phyloP scores from a whole-genome alignment of 2,888 invertebrate genomes.

The Himalopsyche japonica region DNA sequence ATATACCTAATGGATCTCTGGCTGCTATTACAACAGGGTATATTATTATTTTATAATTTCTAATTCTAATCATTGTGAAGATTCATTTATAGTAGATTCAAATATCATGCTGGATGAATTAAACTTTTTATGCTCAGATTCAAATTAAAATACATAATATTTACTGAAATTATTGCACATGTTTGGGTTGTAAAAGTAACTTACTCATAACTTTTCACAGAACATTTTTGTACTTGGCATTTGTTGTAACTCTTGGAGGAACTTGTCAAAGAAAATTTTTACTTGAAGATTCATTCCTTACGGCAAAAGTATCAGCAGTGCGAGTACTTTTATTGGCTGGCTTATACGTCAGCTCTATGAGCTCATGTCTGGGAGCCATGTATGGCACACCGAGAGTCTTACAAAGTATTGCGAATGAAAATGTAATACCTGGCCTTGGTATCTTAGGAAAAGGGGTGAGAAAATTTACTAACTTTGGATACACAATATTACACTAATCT shows the following conservation, averaged over 20 bases:
- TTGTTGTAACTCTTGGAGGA: slow-evolving; percentile 86
- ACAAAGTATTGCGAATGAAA: slow-evolving; percentile 94
- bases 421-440: slow-evolving; percentile 88
- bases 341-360: slow-evolving; percentile 94
- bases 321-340: slow-evolving; percentile 85
- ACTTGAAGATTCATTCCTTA: slow-evolving; percentile 83
- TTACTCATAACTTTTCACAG: slow-evolving; percentile 54
- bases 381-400: slow-evolving; percentile 94
- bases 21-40: slow-evolving; percentile 90
- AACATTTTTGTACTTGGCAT: slow-evolving; percentile 85
- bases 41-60: neutral
- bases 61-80: neutral
- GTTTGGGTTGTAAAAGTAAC: neutral
- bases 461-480: neutral
- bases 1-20: slow-evolving; percentile 93
- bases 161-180: neutral
- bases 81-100: too few relatives aligned
- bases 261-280: slow-evolving; percentile 78
- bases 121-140: too few relatives aligned
- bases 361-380: slow-evolving; percentile 93
- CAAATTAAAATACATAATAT: neutral
- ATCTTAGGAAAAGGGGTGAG: slow-evolving; percentile 86
- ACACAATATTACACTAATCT: neutral
- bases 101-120: too few relatives aligned
- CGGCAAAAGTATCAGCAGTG: slow-evolving; percentile 85